Evolutionary conservation across 2,888 invertebrate species (phyloP).

Genomic region (Plagodis pulveraria): DNA sequence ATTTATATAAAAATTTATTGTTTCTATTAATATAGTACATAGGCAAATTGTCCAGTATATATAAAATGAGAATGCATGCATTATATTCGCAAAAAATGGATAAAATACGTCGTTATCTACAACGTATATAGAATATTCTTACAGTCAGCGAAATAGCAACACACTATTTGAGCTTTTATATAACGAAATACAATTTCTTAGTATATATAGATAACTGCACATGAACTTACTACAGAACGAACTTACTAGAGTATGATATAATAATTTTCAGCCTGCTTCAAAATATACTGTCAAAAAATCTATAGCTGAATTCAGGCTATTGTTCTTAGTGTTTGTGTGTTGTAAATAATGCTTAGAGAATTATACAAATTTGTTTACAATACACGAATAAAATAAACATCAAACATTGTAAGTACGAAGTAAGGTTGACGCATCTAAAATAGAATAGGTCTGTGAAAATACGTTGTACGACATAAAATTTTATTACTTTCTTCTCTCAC

Average conservation of each 20-base stretch:
- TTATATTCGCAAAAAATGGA: constrained; percentile 49
- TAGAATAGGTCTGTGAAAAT: constrained; percentile 22
- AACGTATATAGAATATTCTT: constrained; percentile 52
- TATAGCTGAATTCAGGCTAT: too few relatives aligned
- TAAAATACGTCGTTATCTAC: constrained; percentile 43
- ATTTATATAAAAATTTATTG: constrained; percentile 49
- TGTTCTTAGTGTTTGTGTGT: too few relatives aligned
- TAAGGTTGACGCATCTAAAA: constrained; percentile 12
- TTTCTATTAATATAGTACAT: constrained; percentile 45
- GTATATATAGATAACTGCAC: constrained; percentile 4
- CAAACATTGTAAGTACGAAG: too few relatives aligned
- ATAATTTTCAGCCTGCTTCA: too few relatives aligned
- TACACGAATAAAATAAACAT: too few relatives aligned
- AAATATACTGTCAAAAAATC: too few relatives aligned
- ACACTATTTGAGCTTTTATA: constrained; percentile 17
- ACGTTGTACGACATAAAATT: constrained; percentile 9
- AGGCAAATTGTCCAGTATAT: constrained; percentile 62
- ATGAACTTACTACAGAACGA: constrained; percentile 1
- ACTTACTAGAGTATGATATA: too few relatives aligned
- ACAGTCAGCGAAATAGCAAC: constrained; percentile 30
- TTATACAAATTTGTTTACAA: too few relatives aligned
- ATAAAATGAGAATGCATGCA: constrained; percentile 47
- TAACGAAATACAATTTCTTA: not conserved
- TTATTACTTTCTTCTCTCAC: too few relatives aligned
- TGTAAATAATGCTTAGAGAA: too few relatives aligned